These are phyloP conservation scores for Tonatia bakeri DNA, from an alignment of 2,113 vertebrate genomes.

Conservation along the genomic window DNA sequence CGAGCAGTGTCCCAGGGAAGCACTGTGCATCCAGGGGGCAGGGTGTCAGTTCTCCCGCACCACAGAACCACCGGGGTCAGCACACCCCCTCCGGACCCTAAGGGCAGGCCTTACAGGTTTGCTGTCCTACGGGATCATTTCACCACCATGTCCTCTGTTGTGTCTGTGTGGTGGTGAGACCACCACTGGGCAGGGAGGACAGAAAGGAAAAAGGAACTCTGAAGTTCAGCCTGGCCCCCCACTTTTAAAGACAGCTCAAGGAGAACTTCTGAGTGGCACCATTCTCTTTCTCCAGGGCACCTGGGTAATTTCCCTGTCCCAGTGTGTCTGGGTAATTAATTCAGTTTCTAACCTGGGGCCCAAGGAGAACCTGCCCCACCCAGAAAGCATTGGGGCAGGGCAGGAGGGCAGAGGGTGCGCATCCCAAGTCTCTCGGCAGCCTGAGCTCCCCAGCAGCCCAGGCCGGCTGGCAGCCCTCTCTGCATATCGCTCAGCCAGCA, in stretches of 20 bases:
- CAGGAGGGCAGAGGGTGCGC: not conserved
- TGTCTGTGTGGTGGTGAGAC: not conserved
- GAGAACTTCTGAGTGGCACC: slow-evolving; percentile 16
- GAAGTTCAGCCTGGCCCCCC: not conserved
- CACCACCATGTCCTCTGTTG: fast-evolving
- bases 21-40: fast-evolving
- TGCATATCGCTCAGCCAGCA: slow-evolving; percentile 44
- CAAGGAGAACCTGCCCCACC: not conserved
- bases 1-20: not conserved
- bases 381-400: not conserved
- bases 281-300: not conserved
- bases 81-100: not conserved
- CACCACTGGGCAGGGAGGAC: not conserved
- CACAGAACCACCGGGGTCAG: not conserved
- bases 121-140: fast-evolving
- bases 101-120: not conserved
- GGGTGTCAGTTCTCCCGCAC: not conserved
- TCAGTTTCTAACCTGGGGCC: not conserved
- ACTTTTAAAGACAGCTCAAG: not conserved
- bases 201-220: not conserved
- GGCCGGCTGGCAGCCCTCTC: slow-evolving; percentile 2
- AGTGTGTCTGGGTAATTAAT: slow-evolving; percentile 2
- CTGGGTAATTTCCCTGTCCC: not conserved
- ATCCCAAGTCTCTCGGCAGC: not conserved
- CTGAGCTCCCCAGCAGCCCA: slow-evolving; percentile 44